phyloP scores from a whole-genome alignment of 2,888 invertebrate genomes.

The Xiphydria camelus region DNA sequence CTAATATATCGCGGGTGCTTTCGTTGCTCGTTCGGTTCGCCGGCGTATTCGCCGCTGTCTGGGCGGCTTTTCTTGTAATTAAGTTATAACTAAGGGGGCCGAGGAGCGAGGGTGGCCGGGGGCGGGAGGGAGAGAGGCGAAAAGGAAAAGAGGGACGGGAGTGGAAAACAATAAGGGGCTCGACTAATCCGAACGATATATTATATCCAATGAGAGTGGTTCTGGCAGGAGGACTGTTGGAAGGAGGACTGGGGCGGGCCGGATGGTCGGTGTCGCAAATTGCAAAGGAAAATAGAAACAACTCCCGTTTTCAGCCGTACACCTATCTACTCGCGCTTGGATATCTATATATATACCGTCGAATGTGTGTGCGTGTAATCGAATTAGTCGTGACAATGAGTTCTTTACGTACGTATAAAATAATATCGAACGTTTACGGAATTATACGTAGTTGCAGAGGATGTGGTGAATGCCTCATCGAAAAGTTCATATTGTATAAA shows the following conservation, averaged over 20 bases:
- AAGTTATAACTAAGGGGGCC: slow-evolving; percentile 51
- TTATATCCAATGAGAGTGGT: slow-evolving; percentile 55
- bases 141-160: slow-evolving; percentile 19
- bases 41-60: slow-evolving; percentile 24
- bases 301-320: slow-evolving; percentile 8
- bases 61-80: slow-evolving; percentile 55
- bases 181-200: slow-evolving; percentile 54
- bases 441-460: too few relatives aligned
- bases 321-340: too few relatives aligned
- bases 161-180: slow-evolving; percentile 57
- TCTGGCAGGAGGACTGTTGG: slow-evolving; percentile 32
- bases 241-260: slow-evolving; percentile 17
- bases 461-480: too few relatives aligned
- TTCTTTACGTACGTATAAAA: too few relatives aligned
- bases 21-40: slow-evolving; percentile 8
- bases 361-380: too few relatives aligned
- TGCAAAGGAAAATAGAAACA: slow-evolving; percentile 15
- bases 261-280: slow-evolving; percentile 30
- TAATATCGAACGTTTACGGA: too few relatives aligned
- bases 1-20: slow-evolving; percentile 24
- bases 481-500: too few relatives aligned
- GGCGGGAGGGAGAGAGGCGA: slow-evolving; percentile 8
- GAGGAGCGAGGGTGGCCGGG: slow-evolving; percentile 18
- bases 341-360: too few relatives aligned
- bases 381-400: too few relatives aligned